Evolutionary conservation across 1,140 invertebrate genomes (phyloP).

Genomic region (Littorina saxatilis): DNA sequence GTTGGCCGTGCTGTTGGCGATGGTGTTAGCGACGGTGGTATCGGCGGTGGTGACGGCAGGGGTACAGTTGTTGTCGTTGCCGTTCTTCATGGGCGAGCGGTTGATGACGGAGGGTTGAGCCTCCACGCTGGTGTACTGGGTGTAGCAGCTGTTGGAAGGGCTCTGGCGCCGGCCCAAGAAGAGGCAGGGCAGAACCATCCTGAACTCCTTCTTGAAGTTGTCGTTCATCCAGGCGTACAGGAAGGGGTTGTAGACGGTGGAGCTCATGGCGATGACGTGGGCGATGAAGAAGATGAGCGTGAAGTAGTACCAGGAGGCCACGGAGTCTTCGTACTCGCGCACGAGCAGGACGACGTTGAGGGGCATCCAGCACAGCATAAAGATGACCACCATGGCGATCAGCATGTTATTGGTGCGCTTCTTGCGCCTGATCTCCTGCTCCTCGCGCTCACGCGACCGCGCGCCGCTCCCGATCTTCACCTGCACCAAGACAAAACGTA

Average conservation of each 20-base stretch:
- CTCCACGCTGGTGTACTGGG: conserved; percentile 71
- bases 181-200: conserved; percentile 69
- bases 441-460: conserved; percentile 80
- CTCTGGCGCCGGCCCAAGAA: conserved; percentile 57
- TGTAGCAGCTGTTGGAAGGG: conserved; percentile 60
- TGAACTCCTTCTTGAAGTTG: conserved; percentile 97
- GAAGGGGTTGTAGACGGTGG: conserved; percentile 96
- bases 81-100: conserved; percentile 67
- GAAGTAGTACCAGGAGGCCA: conserved; percentile 88
- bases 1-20: conserved; percentile 53
- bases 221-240: conserved; percentile 99
- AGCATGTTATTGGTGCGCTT: conserved; percentile 91
- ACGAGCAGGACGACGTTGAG: conserved; percentile 81
- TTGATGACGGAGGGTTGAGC: conserved; percentile 66
- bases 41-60: conserved; percentile 21
- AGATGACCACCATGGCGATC: conserved; percentile 94
- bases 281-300: conserved; percentile 90
- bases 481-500: conserved; percentile 30
- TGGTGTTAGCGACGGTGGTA: conserved; percentile 60
- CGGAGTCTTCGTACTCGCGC: conserved; percentile 69
- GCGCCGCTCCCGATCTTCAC: conserved; percentile 83
- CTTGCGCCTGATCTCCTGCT: conserved; percentile 80
- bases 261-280: conserved; percentile 96
- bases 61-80: conserved; percentile 52
- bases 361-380: conserved; percentile 96